Base-by-base conservation (phyloP, 2,113 vertebrate genomes). In the Ciconia boyciana region DNA sequence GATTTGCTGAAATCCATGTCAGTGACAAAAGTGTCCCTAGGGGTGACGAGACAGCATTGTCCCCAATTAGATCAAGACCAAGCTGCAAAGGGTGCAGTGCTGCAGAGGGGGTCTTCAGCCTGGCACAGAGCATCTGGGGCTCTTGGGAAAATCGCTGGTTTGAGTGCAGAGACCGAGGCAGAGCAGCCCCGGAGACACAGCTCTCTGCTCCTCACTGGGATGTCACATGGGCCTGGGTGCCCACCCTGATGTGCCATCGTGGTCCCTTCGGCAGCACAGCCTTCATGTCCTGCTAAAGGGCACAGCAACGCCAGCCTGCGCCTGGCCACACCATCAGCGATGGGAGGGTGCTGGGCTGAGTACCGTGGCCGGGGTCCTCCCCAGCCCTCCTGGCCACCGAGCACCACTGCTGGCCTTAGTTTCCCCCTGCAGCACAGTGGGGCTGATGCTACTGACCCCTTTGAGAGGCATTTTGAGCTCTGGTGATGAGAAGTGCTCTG, bases 321-420 rank as follows among this genome's bases (percentile, higher is more conserved):
- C 46, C 31, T 0, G 0, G 32, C 52, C 0, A 1, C 60, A 4
- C 7, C 1, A 1, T 2, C 75, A 36, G 43, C 2, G 2, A 11
- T 2, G n/a, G 36, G 43, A 31, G 28, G 25, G 36, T 61, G 52
- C 32, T 1, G 0, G 41, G 54, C 60, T 13, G 54, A 20, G 39
- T 9, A 15, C 22, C 5, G 2, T 10, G 34, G 32, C 20, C 7
- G 1, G 24, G 6, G 65, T 18, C 20, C 29, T 41, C 48, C 58
- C 32, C 60, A 31, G 74, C 71, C 46, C 46, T 51, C 34, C 66
- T 11, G 66, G 36, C 28, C 60, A 25, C 66, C 7, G 2, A 62
- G 66, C 43, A 10, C 13, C 1, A 1, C 74, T 80, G 44, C 62
- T 14, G 49, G 52, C 32, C 48, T 58, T 49, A 9, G 58, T 48